These are phyloP conservation scores for Perodicticus potto DNA, from an alignment of 2,797 vertebrate species.

Conservation along the genomic window DNA sequence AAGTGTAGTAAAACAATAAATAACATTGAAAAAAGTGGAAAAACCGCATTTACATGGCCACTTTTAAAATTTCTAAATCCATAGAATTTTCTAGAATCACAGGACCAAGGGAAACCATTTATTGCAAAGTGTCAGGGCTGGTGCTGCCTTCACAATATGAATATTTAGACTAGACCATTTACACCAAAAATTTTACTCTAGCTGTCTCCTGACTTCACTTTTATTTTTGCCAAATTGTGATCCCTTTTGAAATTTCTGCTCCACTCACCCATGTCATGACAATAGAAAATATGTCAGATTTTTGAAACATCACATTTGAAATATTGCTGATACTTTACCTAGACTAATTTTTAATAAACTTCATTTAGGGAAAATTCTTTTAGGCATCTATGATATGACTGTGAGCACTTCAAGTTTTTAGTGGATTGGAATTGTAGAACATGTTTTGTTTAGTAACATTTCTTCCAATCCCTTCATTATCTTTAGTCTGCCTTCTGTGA, in stretches of 20 bases:
- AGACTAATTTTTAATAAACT: background rate
- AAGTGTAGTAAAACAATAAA: background rate
- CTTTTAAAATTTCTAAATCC: background rate
- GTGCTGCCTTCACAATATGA: background rate
- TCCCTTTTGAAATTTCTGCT: background rate
- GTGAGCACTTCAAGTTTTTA: background rate
- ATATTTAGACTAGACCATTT: background rate
- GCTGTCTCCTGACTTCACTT: background rate
- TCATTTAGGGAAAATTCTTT: background rate
- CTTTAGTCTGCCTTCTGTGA: background rate
- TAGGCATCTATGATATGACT: background rate
- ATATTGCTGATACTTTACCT: background rate
- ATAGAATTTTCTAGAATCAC: background rate
- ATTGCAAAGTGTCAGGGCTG: fast-evolving
- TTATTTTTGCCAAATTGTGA: slow-evolving; percentile 12
- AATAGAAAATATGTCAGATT: background rate
- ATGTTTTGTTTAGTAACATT: slow-evolving; percentile 34
- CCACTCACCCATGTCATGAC: background rate
- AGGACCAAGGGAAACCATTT: background rate
- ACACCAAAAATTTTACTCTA: background rate
- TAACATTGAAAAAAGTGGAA: background rate
- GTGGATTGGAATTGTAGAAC: slow-evolving; percentile 2
- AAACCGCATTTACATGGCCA: background rate
- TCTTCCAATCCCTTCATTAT: slow-evolving; percentile 38
- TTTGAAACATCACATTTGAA: background rate